phyloP scores from a whole-genome alignment of 2,888 invertebrate genomes.

The Pocota personata region DNA sequence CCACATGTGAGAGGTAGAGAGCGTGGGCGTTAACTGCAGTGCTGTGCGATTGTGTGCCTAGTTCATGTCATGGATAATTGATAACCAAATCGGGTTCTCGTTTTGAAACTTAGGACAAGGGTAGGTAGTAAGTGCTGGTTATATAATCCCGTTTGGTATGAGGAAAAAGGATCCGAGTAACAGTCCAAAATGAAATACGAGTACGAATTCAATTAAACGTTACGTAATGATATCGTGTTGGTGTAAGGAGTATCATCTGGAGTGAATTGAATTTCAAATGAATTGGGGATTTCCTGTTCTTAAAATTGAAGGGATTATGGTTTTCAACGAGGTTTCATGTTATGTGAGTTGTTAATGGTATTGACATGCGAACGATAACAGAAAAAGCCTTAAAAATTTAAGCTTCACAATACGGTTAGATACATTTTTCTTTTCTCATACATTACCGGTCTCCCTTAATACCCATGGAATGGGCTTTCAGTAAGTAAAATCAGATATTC shows the following conservation, averaged over 20 bases:
- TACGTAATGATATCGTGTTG: constrained; percentile 26
- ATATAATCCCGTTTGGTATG: constrained; percentile 20
- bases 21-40: constrained; percentile 38
- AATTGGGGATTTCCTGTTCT: constrained; percentile 8
- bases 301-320: not conserved
- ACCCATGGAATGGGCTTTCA: too few species aligned
- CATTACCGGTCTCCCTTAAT: too few species aligned
- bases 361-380: not conserved
- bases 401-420: too few species aligned
- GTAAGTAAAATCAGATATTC: too few species aligned
- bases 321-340: not conserved
- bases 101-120: not conserved
- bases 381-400: too few species aligned
- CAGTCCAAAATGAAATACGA: constrained; percentile 20
- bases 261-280: constrained; percentile 21
- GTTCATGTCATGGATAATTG: constrained; percentile 51
- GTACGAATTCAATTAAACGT: constrained; percentile 40
- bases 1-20: not conserved
- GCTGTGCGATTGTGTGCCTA: constrained; percentile 23
- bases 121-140: constrained; percentile 11
- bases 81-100: constrained; percentile 45
- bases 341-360: not conserved
- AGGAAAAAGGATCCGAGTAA: not conserved
- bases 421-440: too few species aligned
- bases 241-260: constrained; percentile 3